Evolutionary conservation across 2,113 vertebrate genomes (phyloP), one percentile per base, ranked within the genome.

Genomic region (Gobius niger): DNA sequence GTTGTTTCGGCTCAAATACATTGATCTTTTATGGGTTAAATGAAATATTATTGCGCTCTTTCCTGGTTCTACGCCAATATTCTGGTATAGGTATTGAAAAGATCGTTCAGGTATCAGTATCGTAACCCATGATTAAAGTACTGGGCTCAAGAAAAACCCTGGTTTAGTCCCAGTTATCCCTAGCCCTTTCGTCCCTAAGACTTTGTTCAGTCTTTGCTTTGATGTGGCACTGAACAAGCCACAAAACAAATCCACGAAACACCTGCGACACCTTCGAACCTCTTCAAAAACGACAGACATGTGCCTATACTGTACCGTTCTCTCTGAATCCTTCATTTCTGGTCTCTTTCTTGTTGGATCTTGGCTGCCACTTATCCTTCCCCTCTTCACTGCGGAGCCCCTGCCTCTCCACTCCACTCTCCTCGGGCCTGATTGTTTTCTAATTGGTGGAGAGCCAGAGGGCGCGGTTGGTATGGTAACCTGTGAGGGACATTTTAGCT

Each of bases 381-480:
- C 44, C 67, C 77, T 49, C 47, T 72, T 60, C 34, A 40, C 72
- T 47, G 67, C 70, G 73, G 67, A 40, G 64, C 79, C 57, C 80
- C 82, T 40, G 61, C 77, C 81, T 50, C 83, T 77, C 79, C 68
- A 77, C 73, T 83, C 72, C 63, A 53, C 11, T 78, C 74, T 86
- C 83, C 82, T 81, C 83, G 87, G 73, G 80, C 86, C 52, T 92
- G 89, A 91, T 92, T 90, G 86, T 87, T 85, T 91, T 91, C 87
- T 91, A 92, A 93, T 92, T 93, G 90, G 90, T 85, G 76, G 72
- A 88, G 85, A 80, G 87, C 89, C 77, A 88, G 88, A 90, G 90
- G 89, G 85, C 64, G 75, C 81, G 86, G 92, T 93, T 93, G 91
- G 91, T 93, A 92, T 92, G 90, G 87, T 88, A 89, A 92, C 91